Conservation (phyloP, 2,888 invertebrate species). For the Caenorhabditis panamensis region DNA sequence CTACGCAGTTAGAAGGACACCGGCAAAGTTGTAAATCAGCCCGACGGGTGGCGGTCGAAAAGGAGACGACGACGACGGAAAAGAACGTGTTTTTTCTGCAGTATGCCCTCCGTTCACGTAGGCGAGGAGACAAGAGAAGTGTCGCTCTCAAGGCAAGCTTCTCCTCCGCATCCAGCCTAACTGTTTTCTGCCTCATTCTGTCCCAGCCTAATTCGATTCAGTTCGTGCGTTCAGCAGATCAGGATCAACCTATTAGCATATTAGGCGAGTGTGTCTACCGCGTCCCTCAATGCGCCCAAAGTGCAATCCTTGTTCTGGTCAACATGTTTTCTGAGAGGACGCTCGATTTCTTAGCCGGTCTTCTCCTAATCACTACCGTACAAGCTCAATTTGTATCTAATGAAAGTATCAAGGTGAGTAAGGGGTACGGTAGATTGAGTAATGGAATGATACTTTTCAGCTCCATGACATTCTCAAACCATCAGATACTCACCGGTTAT, state of each 20-base stretch:
- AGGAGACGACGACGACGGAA: conserved; percentile 17
- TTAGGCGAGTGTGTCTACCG: conserved; percentile 3
- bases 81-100: conserved; percentile 38
- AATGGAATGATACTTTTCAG: conserved; percentile 44
- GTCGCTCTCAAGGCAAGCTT: conserved; percentile 55
- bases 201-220: conserved; percentile 37
- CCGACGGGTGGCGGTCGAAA: conserved; percentile 26
- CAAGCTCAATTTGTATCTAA: conserved; percentile 46
- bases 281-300: conserved; percentile 26
- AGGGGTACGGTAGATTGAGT: conserved; percentile 27
- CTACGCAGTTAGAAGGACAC: conserved; percentile 37
- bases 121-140: conserved; percentile 18
- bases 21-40: conserved; percentile 54
- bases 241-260: conserved; percentile 53
- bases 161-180: conserved; percentile 27
- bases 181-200: conserved; percentile 37
- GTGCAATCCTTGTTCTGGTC: conserved; percentile 31
- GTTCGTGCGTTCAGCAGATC: conserved; percentile 18
- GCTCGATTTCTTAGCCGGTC: neutral
- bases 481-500: conserved; percentile 63
- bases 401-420: conserved; percentile 48
- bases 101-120: conserved; percentile 53
- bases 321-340: conserved; percentile 19
- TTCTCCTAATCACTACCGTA: neutral
- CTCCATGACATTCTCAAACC: conserved; percentile 63